Percentiles rank a stretch among this genome's conserved stretches.
Evolutionary conservation across 2,888 invertebrate species (phyloP).

Genomic region (Graphium colonna): DNA sequence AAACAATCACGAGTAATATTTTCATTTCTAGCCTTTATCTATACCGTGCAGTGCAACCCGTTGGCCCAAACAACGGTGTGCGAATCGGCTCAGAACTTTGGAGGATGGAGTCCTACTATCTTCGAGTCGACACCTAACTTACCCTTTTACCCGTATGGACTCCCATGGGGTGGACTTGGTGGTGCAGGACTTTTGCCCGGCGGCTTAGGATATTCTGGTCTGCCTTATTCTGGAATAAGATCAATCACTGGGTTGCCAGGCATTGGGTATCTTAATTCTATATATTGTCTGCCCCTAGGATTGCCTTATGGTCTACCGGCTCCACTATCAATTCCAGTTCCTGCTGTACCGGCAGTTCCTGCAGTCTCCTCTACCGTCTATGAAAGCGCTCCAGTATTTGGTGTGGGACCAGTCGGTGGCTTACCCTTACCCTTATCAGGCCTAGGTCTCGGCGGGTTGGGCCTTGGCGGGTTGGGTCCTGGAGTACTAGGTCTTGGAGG

Average conservation of each 20-base stretch:
- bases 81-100: too few species aligned
- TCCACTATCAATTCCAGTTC: not conserved
- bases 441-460: constrained; percentile 1
- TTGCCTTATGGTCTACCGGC: not conserved
- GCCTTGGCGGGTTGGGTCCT: not conserved
- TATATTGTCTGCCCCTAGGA: too few species aligned
- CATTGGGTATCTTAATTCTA: not conserved
- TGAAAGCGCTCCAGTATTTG: constrained; percentile 18
- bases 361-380: constrained; percentile 16
- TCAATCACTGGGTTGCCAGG: constrained; percentile 17
- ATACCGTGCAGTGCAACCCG: constrained; percentile 44
- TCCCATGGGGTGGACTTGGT: not conserved
- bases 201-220: not conserved
- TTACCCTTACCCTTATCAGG: not conserved
- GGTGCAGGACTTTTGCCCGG: constrained; percentile 3
- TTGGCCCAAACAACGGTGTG: constrained; percentile 40
- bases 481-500: not conserved
- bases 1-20: too few species aligned
- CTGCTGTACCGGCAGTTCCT: not conserved
- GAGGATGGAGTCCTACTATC: constrained; percentile 28
- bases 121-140: constrained; percentile 29
- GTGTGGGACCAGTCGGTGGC: constrained; percentile 1
- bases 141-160: constrained; percentile 9
- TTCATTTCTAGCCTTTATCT: constrained; percentile 50
- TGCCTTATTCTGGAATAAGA: constrained; percentile 9